Evolutionary conservation across 2,113 vertebrate species (phyloP).

Genomic region (Sapajus apella): DNA sequence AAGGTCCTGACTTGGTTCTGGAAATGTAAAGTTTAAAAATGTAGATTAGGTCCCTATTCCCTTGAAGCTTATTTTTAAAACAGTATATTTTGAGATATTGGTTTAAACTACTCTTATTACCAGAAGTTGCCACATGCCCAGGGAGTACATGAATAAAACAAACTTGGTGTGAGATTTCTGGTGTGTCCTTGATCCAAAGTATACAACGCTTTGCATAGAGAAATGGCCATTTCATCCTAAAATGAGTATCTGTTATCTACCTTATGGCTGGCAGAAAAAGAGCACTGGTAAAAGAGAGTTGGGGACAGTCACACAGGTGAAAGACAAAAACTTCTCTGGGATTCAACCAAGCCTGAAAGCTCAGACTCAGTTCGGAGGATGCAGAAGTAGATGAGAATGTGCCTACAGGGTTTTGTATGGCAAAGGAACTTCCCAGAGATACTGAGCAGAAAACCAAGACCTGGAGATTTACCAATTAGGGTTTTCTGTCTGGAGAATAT

Average conservation of each 20-base stretch:
- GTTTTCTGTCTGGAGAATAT: neutral
- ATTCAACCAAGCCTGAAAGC: neutral
- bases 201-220: neutral
- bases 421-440: neutral
- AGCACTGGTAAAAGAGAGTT: neutral
- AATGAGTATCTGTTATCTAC: neutral
- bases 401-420: too few relatives aligned
- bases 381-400: neutral
- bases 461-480: rapidly evolving
- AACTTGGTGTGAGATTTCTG: neutral
- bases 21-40: neutral
- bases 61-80: neutral
- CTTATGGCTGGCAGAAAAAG: neutral
- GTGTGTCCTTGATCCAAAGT: neutral
- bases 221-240: neutral
- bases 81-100: neutral
- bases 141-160: neutral
- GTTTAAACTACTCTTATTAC: neutral
- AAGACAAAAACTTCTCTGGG: neutral
- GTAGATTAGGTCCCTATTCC: neutral
- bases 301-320: neutral
- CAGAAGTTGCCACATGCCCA: neutral
- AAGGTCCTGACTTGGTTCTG: neutral
- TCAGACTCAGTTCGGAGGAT: neutral
- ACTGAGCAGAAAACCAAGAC: neutral